These are phyloP conservation scores for Apis laboriosa DNA, from an alignment of 1,140 invertebrate genomes.

Conservation along the genomic window DNA sequence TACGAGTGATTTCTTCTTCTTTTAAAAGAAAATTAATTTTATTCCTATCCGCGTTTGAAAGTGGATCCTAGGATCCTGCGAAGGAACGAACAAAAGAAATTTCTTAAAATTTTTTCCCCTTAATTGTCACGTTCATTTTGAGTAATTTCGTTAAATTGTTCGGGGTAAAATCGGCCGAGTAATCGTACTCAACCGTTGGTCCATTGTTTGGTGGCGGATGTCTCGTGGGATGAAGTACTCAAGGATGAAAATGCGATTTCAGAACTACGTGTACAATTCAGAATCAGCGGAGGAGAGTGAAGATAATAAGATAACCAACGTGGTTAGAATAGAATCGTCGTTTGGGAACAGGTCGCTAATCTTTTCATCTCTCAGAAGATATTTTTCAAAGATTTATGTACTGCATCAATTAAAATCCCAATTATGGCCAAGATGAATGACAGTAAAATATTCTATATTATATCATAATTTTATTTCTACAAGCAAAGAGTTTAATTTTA, in stretches of 20 bases:
- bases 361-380: slow-evolving; percentile 26
- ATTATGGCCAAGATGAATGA: background rate
- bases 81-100: no score
- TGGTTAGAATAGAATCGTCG: slow-evolving; percentile 53
- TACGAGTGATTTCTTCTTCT: no score
- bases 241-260: slow-evolving; percentile 59
- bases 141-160: slow-evolving; percentile 29
- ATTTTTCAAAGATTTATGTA: slow-evolving; percentile 36
- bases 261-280: slow-evolving; percentile 57
- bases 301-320: slow-evolving; percentile 64
- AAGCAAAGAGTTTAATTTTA: no score
- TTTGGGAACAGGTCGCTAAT: slow-evolving; percentile 45
- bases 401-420: slow-evolving; percentile 32
- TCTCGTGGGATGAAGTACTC: slow-evolving; percentile 50
- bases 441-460: slow-evolving; percentile 4
- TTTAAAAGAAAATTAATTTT: no score
- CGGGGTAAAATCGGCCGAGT: slow-evolving; percentile 10
- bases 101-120: slow-evolving; percentile 5
- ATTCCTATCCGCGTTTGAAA: no score
- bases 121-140: slow-evolving; percentile 8
- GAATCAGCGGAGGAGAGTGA: slow-evolving; percentile 49
- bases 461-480: background rate
- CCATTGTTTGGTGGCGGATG: slow-evolving; percentile 35
- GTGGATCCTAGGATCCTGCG: no score
- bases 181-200: slow-evolving; percentile 18